Evolutionary conservation across 1,140 invertebrate species (phyloP).

Genomic region (Aphaenogaster ashmeadi): DNA sequence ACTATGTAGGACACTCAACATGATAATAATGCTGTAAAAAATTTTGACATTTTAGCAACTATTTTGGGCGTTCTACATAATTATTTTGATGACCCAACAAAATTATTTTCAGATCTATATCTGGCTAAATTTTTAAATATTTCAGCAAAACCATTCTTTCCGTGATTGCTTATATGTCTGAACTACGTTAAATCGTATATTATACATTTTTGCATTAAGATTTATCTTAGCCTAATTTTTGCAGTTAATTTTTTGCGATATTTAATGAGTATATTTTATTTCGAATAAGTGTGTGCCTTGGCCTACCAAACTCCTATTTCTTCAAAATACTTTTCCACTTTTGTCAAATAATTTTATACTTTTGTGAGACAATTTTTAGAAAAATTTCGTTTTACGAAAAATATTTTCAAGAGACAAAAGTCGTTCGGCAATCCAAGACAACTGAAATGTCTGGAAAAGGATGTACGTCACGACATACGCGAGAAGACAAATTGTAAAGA

Average conservation of each 20-base stretch:
- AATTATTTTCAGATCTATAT: no score
- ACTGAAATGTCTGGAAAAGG: constrained; percentile 31
- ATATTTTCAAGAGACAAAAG: constrained; percentile 41
- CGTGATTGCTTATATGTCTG: not conserved
- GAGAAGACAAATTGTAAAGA: constrained; percentile 52
- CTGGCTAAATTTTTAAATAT: no score
- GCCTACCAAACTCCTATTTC: not conserved
- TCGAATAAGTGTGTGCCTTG: not conserved
- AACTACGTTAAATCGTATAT: not conserved
- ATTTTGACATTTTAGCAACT: no score
- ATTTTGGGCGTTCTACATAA: no score
- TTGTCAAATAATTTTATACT: constrained; percentile 13
- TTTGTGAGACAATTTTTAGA: not conserved
- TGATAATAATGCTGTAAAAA: no score
- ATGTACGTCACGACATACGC: constrained; percentile 39
- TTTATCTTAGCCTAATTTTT: not conserved
- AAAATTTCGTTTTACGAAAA: constrained; percentile 2
- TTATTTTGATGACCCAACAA: no score
- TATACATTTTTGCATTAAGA: not conserved
- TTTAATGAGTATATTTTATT: constrained; percentile 20
- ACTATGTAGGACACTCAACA: no score
- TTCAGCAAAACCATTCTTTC: no score
- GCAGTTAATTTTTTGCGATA: not conserved
- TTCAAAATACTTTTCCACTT: not conserved
- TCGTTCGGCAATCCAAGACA: constrained; percentile 36